A percentile compares a stretch with the other conserved stretches of the same genome.
Conservation (phyloP, 1,140 invertebrate species). For the Oreohelix idahoensis region DNA sequence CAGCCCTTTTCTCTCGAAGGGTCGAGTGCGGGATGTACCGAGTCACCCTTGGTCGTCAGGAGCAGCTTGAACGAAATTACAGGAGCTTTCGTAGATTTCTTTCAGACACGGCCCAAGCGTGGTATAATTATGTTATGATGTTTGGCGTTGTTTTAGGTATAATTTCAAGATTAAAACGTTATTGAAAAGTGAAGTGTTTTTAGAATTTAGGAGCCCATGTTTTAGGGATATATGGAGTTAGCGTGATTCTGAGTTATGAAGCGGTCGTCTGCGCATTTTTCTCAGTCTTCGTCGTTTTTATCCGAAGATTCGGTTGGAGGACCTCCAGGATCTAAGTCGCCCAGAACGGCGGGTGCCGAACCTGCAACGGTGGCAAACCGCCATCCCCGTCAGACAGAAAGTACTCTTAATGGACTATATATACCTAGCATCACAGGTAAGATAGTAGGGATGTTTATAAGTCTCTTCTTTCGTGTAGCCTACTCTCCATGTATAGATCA, state of each 20-base stretch:
- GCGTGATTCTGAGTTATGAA: neutral
- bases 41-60: slow-evolving; percentile 1
- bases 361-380: slow-evolving; percentile 52
- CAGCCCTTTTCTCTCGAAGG: neutral
- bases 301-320: neutral
- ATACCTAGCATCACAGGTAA: slow-evolving; percentile 60
- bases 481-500: too few species aligned
- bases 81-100: neutral
- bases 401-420: slow-evolving; percentile 55
- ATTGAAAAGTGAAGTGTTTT: too few species aligned
- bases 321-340: neutral
- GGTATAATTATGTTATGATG: neutral
- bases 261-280: neutral
- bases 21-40: neutral
- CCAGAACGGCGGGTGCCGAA: slow-evolving; percentile 14
- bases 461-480: too few species aligned
- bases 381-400: slow-evolving; percentile 57
- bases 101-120: neutral
- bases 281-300: neutral
- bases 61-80: neutral
- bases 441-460: too few species aligned
- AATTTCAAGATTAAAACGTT: too few species aligned
- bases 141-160: too few species aligned
- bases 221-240: too few species aligned
- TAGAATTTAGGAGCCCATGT: too few species aligned